Percentiles rank a stretch among this genome's conserved stretches.
Conservation (phyloP, 1,140 invertebrate genomes). For the Plectus sambesii region DNA sequence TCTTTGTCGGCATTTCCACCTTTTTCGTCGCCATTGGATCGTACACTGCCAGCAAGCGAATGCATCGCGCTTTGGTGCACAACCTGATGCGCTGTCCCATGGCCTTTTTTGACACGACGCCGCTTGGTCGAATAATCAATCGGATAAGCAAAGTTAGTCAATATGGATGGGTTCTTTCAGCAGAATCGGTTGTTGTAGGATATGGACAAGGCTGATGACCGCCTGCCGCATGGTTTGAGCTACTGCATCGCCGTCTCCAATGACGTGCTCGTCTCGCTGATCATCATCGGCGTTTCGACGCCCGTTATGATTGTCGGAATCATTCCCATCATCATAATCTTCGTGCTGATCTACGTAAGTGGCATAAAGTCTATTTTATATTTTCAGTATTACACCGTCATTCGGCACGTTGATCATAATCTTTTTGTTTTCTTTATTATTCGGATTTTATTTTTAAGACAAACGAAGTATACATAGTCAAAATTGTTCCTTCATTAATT, state of each 20-base stretch:
- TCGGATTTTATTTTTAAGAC: too few relatives aligned
- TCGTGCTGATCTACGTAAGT: slow-evolving; percentile 70
- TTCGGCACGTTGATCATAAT: too few relatives aligned
- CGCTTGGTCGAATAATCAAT: slow-evolving; percentile 64
- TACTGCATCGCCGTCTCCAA: slow-evolving; percentile 48
- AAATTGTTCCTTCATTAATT: too few relatives aligned
- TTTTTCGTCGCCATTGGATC: slow-evolving; percentile 44
- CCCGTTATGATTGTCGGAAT: slow-evolving; percentile 71
- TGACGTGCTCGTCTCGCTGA: slow-evolving; percentile 52
- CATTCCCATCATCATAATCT: slow-evolving; percentile 69
- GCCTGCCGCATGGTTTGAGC: slow-evolving; percentile 52
- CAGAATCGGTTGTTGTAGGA: slow-evolving; percentile 55
- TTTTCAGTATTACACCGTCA: too few relatives aligned
- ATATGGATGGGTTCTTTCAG: too few relatives aligned
- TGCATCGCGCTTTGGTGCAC: slow-evolving; percentile 64
- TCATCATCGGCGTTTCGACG: slow-evolving; percentile 78
- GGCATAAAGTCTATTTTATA: too few relatives aligned
- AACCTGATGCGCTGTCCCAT: slow-evolving; percentile 61
- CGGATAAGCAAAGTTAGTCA: slow-evolving; percentile 61
- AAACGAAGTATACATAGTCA: too few relatives aligned
- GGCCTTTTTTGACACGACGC: slow-evolving; percentile 56
- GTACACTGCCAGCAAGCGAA: slow-evolving; percentile 57
- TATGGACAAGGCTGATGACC: slow-evolving; percentile 49
- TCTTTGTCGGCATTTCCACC: slow-evolving; percentile 34
- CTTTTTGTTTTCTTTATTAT: too few relatives aligned